These are phyloP conservation scores for Oreochromis aureus DNA, from an alignment of 2,113 vertebrate genomes.

Conservation along the genomic window DNA sequence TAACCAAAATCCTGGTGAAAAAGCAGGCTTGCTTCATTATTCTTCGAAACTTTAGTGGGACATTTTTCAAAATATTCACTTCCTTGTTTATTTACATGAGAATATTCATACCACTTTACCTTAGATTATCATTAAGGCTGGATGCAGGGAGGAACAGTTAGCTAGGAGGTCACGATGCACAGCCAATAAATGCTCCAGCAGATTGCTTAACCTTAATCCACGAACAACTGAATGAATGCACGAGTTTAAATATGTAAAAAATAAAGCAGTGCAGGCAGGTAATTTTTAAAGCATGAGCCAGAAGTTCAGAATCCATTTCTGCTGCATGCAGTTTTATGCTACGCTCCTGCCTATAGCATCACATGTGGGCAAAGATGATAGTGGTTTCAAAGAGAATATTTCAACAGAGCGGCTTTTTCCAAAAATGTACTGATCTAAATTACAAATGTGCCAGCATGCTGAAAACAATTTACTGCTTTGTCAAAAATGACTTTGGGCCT, in stretches of 20 bases:
- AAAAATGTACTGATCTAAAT: not conserved
- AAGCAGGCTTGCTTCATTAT: not conserved
- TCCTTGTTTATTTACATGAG: not conserved
- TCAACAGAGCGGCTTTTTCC: not conserved
- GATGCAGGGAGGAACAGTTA: not conserved
- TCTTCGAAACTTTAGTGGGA: not conserved
- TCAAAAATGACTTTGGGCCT: not conserved
- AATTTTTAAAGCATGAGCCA: not conserved
- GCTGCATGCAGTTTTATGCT: not conserved
- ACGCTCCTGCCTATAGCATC: not conserved
- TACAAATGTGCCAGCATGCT: not conserved
- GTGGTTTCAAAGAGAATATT: not conserved
- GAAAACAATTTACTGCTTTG: not conserved
- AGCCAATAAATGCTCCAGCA: not conserved
- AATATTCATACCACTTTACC: not conserved
- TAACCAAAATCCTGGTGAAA: not conserved
- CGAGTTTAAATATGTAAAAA: not conserved
- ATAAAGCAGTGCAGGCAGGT: not conserved
- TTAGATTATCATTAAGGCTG: not conserved
- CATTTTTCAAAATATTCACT: not conserved
- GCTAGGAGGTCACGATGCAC: not conserved
- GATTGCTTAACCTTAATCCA: not conserved
- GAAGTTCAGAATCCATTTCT: not conserved
- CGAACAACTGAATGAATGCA: not conserved
- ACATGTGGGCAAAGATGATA: not conserved